Evolutionary conservation across 1,140 invertebrate genomes (phyloP).

Genomic region (Meloidogyne exigua): DNA sequence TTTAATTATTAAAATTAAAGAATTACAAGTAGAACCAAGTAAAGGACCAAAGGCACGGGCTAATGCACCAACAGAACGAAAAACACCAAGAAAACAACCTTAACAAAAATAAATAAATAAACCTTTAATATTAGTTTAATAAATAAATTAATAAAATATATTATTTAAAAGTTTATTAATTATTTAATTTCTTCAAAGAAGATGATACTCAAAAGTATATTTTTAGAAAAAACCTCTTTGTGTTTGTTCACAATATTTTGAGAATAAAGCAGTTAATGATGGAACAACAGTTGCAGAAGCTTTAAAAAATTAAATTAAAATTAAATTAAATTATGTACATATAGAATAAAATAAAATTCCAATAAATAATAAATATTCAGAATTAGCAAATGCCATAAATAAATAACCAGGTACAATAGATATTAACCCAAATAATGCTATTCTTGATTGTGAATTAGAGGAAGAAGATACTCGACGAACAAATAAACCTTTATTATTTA

Average conservation of each 20-base stretch:
- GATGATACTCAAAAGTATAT: too few species aligned
- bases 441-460: constrained; percentile 74
- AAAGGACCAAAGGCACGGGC: constrained; percentile 28
- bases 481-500: constrained; percentile 69
- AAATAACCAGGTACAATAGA: constrained; percentile 84
- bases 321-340: neutral
- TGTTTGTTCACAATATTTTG: constrained; percentile 13
- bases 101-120: neutral
- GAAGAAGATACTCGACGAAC: constrained; percentile 73
- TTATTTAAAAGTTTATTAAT: too few species aligned
- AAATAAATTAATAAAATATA: too few species aligned
- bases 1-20: constrained; percentile 13
- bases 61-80: constrained; percentile 24
- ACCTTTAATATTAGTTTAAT: too few species aligned
- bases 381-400: constrained; percentile 75
- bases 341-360: constrained; percentile 84
- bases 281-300: constrained; percentile 30
- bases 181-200: too few species aligned
- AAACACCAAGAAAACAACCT: constrained; percentile 20
- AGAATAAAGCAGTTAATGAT: constrained; percentile 22
- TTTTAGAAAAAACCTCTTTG: constrained; percentile 8
- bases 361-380: constrained; percentile 71
- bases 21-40: constrained; percentile 18
- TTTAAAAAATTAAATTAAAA: constrained; percentile 13
- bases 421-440: constrained; percentile 77